Evolutionary conservation across 1,140 invertebrate genomes (phyloP).

Genomic region (Maniola jurtina): DNA sequence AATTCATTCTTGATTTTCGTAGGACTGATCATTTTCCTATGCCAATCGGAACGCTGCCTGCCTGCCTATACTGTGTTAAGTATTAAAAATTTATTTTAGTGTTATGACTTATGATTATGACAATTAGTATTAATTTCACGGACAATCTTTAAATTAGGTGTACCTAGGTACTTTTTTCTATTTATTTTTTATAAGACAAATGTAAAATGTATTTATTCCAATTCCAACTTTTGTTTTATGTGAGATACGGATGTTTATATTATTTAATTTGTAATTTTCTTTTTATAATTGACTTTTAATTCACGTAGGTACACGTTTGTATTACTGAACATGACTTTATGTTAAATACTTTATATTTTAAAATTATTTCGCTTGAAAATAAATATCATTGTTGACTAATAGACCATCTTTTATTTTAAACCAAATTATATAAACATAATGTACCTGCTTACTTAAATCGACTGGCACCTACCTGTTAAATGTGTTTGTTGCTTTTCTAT

Average conservation of each 20-base stretch:
- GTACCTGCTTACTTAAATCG: no score
- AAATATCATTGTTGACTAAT: slow-evolving; percentile 75
- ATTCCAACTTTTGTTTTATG: background rate
- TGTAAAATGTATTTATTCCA: background rate
- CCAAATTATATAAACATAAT: background rate
- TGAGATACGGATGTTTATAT: background rate
- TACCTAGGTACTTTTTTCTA: background rate
- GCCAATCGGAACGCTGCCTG: background rate
- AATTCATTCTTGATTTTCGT: background rate
- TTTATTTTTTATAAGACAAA: slow-evolving; percentile 24
- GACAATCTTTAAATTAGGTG: slow-evolving; percentile 21
- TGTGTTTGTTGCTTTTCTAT: no score
- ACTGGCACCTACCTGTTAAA: no score
- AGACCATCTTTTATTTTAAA: slow-evolving; percentile 26
- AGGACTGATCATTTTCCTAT: background rate
- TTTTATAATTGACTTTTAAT: slow-evolving; percentile 13
- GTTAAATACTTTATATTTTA: slow-evolving; percentile 54
- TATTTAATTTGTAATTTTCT: background rate
- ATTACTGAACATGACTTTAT: slow-evolving; percentile 46
- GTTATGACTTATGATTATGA: slow-evolving; percentile 23
- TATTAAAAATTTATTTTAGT: slow-evolving; percentile 43
- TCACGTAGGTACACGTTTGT: slow-evolving; percentile 30
- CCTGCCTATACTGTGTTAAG: slow-evolving; percentile 16
- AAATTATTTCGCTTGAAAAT: slow-evolving; percentile 60
- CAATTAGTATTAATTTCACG: slow-evolving; percentile 40